A percentile compares a stretch with the other conserved stretches of the same genome.
These are phyloP conservation scores for Takifugu ocellatus DNA, from an alignment of 2,797 vertebrate species.

Conservation along the genomic window DNA sequence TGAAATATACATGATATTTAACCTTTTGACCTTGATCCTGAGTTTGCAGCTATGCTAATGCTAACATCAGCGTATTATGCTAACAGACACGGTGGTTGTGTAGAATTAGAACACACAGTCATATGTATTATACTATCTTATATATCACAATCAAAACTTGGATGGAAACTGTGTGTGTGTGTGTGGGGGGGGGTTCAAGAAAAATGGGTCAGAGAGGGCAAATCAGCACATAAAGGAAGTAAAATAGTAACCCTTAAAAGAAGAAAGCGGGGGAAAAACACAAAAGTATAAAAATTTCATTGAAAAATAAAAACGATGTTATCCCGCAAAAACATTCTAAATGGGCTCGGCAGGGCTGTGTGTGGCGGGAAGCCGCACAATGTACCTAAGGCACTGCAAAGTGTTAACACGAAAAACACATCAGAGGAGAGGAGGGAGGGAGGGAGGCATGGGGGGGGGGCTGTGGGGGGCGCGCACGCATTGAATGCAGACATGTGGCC, in stretches of 20 bases:
- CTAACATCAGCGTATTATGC: too few relatives aligned
- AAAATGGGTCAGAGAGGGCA: too few relatives aligned
- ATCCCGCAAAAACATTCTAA: constrained; percentile 72
- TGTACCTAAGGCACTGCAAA: constrained; percentile 79
- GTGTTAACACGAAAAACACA: constrained; percentile 84
- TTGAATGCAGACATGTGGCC: constrained; percentile 47
- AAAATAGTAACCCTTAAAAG: constrained; percentile 43
- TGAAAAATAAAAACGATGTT: constrained; percentile 77
- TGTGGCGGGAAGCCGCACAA: constrained; percentile 69
- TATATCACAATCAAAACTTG: too few relatives aligned
- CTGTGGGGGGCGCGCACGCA: constrained; percentile 30
- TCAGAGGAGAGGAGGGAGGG: constrained; percentile 59
- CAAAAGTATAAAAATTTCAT: constrained; percentile 78
- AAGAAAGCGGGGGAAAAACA: constrained; percentile 53
- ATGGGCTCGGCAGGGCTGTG: constrained; percentile 68
- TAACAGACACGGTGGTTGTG: not conserved
- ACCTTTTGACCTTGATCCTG: not conserved
- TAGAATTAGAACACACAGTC: too few relatives aligned
- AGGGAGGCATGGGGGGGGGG: constrained; percentile 40
- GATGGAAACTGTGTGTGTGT: too few relatives aligned
- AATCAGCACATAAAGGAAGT: constrained; percentile 14
- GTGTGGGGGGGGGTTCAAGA: not conserved
- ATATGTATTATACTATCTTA: not conserved
- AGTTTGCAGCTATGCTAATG: not conserved
- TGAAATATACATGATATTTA: too few relatives aligned